These are phyloP conservation scores for Loris lydekkerianus DNA, from an alignment of 2,797 vertebrate species.

Conservation along the genomic window DNA sequence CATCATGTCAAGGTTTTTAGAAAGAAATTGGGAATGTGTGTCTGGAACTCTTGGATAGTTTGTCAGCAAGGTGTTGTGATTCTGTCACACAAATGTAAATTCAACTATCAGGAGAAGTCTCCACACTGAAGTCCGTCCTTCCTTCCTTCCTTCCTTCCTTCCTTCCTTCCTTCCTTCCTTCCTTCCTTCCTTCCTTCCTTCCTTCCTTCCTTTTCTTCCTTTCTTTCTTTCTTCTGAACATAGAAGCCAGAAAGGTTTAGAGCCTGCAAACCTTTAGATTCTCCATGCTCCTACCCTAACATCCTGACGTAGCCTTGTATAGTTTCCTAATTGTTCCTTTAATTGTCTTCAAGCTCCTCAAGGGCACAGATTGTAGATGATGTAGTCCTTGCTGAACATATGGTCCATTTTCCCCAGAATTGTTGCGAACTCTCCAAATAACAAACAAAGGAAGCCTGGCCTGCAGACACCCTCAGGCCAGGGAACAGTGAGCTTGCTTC, in stretches of 20 bases:
- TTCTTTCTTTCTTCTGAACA: background rate
- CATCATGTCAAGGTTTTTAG: background rate
- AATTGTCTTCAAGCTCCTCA: background rate
- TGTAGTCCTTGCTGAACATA: background rate
- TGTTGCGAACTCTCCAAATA: background rate
- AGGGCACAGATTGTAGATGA: background rate
- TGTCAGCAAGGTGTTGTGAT: conserved; percentile 45
- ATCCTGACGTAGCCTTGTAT: background rate
- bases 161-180: too few species aligned
- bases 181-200: too few species aligned
- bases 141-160: too few species aligned
- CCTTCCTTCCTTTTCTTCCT: accelerated
- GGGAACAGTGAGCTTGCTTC: background rate
- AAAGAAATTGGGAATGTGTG: background rate
- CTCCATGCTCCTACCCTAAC: background rate
- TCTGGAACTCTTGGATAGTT: background rate
- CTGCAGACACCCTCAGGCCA: background rate
- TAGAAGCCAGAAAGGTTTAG: background rate
- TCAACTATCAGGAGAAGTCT: background rate
- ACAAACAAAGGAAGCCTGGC: background rate
- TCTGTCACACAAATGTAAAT: conserved; percentile 75
- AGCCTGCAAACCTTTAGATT: background rate
- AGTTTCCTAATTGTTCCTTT: conserved; percentile 1
- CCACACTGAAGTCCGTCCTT: background rate
- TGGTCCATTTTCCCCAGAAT: background rate